Evolutionary conservation across 2,888 invertebrate genomes (phyloP).

Genomic region (Xylophagus ater): DNA sequence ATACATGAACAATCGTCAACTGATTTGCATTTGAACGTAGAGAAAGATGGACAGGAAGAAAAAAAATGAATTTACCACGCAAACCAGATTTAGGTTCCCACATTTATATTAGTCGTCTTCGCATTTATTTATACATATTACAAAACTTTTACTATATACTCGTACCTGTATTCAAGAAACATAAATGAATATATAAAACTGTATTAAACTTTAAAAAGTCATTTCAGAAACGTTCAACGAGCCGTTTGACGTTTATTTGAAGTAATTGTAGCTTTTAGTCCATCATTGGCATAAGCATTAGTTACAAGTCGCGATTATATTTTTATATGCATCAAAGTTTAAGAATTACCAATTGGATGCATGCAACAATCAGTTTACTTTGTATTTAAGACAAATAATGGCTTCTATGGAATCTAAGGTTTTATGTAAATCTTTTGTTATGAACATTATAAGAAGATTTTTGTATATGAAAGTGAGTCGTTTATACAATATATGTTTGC

Average conservation of each 20-base stretch:
- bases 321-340: too few relatives aligned
- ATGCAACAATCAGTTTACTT: too few relatives aligned
- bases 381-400: too few relatives aligned
- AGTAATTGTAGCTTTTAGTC: slow-evolving; percentile 13
- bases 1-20: slow-evolving; percentile 17
- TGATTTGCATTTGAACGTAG: slow-evolving; percentile 20
- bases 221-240: slow-evolving; percentile 9
- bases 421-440: too few relatives aligned
- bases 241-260: slow-evolving; percentile 14
- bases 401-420: too few relatives aligned
- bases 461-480: too few relatives aligned
- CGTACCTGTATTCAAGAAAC: neutral
- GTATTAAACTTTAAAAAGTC: neutral
- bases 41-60: slow-evolving; percentile 15
- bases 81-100: slow-evolving; percentile 18
- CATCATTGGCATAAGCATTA: too few relatives aligned
- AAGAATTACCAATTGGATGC: too few relatives aligned
- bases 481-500: too few relatives aligned
- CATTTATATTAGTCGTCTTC: slow-evolving; percentile 15
- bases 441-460: too few relatives aligned
- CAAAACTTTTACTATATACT: neutral
- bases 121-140: too few relatives aligned
- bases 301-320: too few relatives aligned
- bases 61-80: neutral
- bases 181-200: neutral